Evolutionary conservation across 35 echinoderm and acorn worm genomes (phyloP).

Genomic region (Hemicentrotus pulcherrimus): DNA sequence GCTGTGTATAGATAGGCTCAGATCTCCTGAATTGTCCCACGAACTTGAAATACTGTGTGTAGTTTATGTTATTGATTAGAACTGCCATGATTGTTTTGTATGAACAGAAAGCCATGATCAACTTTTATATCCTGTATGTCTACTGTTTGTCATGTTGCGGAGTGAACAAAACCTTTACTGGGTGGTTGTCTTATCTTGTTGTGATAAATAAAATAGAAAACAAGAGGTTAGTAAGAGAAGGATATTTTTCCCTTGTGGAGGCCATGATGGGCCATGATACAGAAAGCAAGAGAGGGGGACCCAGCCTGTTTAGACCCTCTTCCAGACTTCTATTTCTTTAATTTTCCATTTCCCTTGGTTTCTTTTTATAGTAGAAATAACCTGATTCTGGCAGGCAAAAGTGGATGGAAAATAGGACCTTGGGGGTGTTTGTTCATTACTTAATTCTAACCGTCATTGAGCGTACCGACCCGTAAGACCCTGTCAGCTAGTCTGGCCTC

Average conservation of each 20-base stretch:
- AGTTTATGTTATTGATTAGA: background rate
- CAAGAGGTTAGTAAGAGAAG: background rate
- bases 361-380: background rate
- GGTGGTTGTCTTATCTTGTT: background rate
- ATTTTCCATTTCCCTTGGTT: background rate
- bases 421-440: conserved; percentile 10
- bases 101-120: background rate
- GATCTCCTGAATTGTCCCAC: background rate
- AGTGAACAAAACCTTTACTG: background rate
- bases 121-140: background rate
- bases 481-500: background rate
- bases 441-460: background rate
- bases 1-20: background rate
- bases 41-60: background rate
- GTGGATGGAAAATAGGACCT: background rate
- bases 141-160: background rate
- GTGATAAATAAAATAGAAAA: background rate
- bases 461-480: background rate
- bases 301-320: background rate
- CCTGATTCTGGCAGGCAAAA: background rate
- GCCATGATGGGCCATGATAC: background rate
- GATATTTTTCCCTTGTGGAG: background rate
- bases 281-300: too few species aligned
- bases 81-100: background rate
- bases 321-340: background rate